Evolutionary conservation across 2,797 vertebrate genomes (phyloP).

Genomic region (Sebastes trivittatus): DNA sequence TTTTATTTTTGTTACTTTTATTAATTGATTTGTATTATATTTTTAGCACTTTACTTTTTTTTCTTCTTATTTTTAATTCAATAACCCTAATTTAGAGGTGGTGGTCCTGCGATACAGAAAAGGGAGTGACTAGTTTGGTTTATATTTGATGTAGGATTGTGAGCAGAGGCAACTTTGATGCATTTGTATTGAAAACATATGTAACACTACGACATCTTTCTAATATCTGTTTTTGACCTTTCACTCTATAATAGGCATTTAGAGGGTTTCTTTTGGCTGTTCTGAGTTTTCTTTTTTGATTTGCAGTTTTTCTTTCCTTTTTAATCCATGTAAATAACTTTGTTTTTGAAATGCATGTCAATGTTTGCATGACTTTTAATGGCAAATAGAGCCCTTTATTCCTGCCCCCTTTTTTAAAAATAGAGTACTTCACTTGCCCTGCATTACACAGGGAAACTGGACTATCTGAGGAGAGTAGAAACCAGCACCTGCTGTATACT

Average conservation of each 20-base stretch:
- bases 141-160: constrained; percentile 30
- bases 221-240: background rate
- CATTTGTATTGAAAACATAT: constrained; percentile 33
- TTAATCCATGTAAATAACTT: constrained; percentile 65
- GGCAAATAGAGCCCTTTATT: background rate
- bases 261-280: constrained; percentile 10
- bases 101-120: constrained; percentile 12
- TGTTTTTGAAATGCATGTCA: constrained; percentile 64
- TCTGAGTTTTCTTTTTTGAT: constrained; percentile 12
- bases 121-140: constrained; percentile 24
- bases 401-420: background rate
- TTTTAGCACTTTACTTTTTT: constrained; percentile 68
- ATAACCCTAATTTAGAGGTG: constrained; percentile 36
- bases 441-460: background rate
- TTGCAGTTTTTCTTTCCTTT: constrained; percentile 14
- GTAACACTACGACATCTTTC: constrained; percentile 48
- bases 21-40: constrained; percentile 48
- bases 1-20: constrained; percentile 55
- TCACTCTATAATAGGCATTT: constrained; percentile 14
- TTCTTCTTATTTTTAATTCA: constrained; percentile 32
- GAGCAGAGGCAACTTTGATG: constrained; percentile 12
- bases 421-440: constrained; percentile 1
- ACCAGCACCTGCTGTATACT: background rate
- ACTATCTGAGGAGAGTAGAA: background rate
- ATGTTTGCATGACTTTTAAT: constrained; percentile 60